These are phyloP conservation scores for Dipodomys merriami DNA, from an alignment of 2,113 vertebrate species.

Conservation along the genomic window DNA sequence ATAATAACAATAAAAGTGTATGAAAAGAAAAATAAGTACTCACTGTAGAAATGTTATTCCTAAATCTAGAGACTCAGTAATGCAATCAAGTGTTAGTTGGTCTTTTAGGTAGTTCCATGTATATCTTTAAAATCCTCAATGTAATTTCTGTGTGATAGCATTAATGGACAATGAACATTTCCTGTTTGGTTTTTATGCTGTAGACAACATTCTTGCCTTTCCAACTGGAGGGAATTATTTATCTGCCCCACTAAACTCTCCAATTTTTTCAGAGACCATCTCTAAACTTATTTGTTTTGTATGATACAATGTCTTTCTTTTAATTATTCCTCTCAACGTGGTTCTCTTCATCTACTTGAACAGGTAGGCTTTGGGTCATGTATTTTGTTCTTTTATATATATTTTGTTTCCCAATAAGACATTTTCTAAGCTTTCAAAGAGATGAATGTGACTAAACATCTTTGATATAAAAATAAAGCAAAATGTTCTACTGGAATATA, in stretches of 20 bases:
- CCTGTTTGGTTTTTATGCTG: neutral
- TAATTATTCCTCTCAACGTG: neutral
- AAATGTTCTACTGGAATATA: neutral
- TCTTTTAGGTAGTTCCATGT: neutral
- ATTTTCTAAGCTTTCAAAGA: neutral
- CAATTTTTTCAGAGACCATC: neutral
- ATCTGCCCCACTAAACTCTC: neutral
- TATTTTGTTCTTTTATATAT: neutral
- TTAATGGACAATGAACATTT: neutral
- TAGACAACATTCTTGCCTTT: neutral
- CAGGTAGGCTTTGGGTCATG: neutral
- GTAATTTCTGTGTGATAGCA: neutral
- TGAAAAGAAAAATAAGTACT: neutral
- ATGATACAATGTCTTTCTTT: neutral
- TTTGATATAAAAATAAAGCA: neutral
- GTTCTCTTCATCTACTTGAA: neutral
- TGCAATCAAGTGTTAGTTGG: neutral
- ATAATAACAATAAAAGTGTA: too few relatives aligned
- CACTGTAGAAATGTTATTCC: neutral
- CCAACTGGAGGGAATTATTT: neutral
- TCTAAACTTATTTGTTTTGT: neutral
- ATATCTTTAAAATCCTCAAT: neutral
- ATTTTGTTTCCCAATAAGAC: neutral
- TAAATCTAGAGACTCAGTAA: neutral
- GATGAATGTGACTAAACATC: neutral